phyloP scores from a whole-genome alignment of 2,888 invertebrate genomes.

The Phragmatobia fuliginosa region DNA sequence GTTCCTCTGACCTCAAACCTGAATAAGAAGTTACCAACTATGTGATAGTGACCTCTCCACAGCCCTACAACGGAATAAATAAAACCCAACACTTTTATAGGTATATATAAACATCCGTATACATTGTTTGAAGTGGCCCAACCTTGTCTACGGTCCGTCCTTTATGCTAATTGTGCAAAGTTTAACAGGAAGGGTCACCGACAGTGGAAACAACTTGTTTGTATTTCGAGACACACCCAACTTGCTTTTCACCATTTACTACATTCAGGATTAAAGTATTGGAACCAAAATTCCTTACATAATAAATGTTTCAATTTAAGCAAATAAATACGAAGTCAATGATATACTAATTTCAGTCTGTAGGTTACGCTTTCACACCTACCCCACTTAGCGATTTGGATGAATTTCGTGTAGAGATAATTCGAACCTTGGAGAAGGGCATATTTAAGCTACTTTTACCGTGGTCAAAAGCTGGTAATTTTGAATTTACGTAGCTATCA shows the following conservation, averaged over 20 bases:
- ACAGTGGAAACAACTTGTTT: constrained; percentile 40
- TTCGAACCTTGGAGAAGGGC: too few species aligned
- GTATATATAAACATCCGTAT: constrained; percentile 4
- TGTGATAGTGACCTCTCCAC: background rate
- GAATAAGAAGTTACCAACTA: background rate
- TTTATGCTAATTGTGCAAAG: constrained; percentile 48
- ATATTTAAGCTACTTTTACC: too few species aligned
- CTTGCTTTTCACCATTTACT: constrained; percentile 3
- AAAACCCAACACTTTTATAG: constrained; percentile 9
- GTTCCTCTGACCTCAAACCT: background rate
- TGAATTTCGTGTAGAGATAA: too few species aligned
- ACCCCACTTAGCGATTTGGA: too few species aligned
- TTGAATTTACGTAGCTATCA: too few species aligned
- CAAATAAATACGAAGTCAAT: too few species aligned
- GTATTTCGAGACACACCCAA: constrained; percentile 27
- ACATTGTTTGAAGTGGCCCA: constrained; percentile 10
- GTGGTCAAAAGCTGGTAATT: too few species aligned
- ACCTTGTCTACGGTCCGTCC: constrained; percentile 24
- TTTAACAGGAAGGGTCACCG: constrained; percentile 41
- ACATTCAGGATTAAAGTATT: constrained; percentile 6
- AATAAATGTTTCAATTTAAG: too few species aligned
- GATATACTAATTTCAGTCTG: too few species aligned
- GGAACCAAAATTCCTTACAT: too few species aligned
- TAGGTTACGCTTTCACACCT: too few species aligned
- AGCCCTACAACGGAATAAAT: constrained; percentile 2